Evolutionary conservation across 1,140 invertebrate genomes (phyloP).

Genomic region (Goniozus legneri): DNA sequence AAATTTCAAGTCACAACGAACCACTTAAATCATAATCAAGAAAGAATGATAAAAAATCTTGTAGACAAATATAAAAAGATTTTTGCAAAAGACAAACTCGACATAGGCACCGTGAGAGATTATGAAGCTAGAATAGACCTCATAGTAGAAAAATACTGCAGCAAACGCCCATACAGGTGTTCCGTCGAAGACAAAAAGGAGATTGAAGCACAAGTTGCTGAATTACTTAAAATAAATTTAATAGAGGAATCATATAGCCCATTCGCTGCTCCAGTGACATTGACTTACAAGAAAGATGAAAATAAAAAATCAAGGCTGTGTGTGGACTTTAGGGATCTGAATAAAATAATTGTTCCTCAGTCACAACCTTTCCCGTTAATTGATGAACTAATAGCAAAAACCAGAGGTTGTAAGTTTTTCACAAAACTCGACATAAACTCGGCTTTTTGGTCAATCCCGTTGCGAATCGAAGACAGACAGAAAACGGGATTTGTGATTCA

Average conservation of each 20-base stretch:
- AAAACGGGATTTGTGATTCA: not conserved
- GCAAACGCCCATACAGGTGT: conserved; percentile 16
- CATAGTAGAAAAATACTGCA: conserved; percentile 13
- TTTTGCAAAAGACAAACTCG: conserved; percentile 6
- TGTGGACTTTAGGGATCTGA: not conserved
- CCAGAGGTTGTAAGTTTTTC: not conserved
- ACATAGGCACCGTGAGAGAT: conserved; percentile 7
- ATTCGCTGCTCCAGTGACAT: conserved; percentile 6
- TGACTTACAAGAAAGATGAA: conserved; percentile 1
- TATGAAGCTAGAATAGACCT: conserved; percentile 13
- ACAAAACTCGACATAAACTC: not conserved
- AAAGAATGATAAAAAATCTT: conserved; percentile 2
- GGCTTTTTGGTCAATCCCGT: not conserved
- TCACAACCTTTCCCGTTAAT: not conserved
- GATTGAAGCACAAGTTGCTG: conserved; percentile 16
- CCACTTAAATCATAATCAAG: not conserved
- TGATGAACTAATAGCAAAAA: not conserved
- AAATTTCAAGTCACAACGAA: not conserved
- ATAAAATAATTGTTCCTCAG: not conserved
- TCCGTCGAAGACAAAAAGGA: conserved; percentile 13
- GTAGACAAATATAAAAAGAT: conserved; percentile 5
- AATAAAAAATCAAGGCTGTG: not conserved
- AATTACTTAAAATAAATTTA: conserved; percentile 10
- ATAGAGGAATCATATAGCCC: conserved; percentile 13
- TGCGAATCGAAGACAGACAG: not conserved